A percentile compares a stretch with the other conserved stretches of the same genome.
These are phyloP conservation scores for Anisognathus igniventris DNA, from an alignment of 2,797 vertebrate genomes.

Conservation along the genomic window DNA sequence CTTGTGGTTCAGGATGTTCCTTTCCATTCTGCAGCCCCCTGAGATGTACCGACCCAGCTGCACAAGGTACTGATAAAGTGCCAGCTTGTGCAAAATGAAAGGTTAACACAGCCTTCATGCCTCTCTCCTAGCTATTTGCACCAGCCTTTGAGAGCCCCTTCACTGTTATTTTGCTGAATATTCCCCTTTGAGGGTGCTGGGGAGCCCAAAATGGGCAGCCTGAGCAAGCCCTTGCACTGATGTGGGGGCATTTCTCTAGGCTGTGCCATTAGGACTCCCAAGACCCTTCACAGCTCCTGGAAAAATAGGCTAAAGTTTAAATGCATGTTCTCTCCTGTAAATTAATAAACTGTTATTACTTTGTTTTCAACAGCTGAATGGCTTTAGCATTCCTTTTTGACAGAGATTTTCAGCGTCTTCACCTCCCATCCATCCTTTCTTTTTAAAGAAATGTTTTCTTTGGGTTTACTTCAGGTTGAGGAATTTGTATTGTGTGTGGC, in stretches of 20 bases:
- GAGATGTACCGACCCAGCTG: rapidly evolving
- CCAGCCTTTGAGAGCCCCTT: neutral
- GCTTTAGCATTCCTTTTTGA: neutral
- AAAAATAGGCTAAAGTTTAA: neutral
- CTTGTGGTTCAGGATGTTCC: rapidly evolving
- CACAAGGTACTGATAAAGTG: neutral
- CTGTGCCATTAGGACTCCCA: rapidly evolving
- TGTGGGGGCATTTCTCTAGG: neutral
- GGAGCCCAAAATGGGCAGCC: neutral
- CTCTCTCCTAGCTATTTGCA: neutral
- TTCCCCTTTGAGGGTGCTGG: neutral
- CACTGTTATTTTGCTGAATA: neutral
- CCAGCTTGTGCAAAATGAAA: neutral
- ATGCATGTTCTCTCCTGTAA: neutral
- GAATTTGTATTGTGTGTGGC: neutral
- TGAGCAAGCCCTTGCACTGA: neutral
- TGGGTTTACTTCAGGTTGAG: neutral
- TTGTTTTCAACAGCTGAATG: neutral
- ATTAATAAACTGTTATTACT: neutral
- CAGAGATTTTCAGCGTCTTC: neutral
- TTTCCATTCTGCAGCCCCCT: neutral
- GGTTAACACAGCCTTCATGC: neutral
- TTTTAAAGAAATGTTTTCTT: neutral
- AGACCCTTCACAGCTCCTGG: neutral
- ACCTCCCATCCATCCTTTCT: neutral